Evolutionary conservation across 2,888 invertebrate genomes (phyloP).

Genomic region (Mechanitis mazaeus): DNA sequence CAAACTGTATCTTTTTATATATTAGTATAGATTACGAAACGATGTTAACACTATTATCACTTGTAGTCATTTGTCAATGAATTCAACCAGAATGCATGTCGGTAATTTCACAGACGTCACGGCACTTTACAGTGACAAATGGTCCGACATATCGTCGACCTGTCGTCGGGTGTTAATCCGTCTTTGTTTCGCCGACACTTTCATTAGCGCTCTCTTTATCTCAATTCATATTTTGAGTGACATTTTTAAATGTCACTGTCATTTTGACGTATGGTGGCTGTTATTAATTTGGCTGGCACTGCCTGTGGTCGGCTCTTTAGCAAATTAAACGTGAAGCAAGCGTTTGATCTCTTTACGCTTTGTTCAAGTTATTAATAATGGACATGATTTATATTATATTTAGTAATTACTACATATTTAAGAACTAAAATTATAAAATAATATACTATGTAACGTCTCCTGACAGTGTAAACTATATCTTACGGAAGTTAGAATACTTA

Average conservation of each 20-base stretch:
- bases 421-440: no score
- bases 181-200: constrained; percentile 34
- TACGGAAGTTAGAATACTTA: no score
- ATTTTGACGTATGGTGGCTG: constrained; percentile 12
- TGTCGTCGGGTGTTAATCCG: constrained; percentile 34
- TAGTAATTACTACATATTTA: not conserved
- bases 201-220: constrained; percentile 30
- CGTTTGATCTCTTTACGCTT: constrained; percentile 4
- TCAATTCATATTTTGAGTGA: constrained; percentile 38
- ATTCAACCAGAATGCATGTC: constrained; percentile 15
- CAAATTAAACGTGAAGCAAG: not conserved
- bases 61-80: constrained; percentile 12
- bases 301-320: constrained; percentile 6
- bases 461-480: no score
- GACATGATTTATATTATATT: constrained; percentile 8
- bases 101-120: constrained; percentile 26
- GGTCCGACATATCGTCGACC: constrained; percentile 32
- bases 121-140: constrained; percentile 41
- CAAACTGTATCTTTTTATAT: no score
- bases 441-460: no score
- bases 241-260: constrained; percentile 20
- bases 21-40: not conserved
- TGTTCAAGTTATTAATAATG: not conserved
- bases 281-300: constrained; percentile 13
- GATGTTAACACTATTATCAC: not conserved